These are phyloP conservation scores for Hypselothyrea guttata DNA, from an alignment of 2,888 invertebrate genomes.

Conservation along the genomic window DNA sequence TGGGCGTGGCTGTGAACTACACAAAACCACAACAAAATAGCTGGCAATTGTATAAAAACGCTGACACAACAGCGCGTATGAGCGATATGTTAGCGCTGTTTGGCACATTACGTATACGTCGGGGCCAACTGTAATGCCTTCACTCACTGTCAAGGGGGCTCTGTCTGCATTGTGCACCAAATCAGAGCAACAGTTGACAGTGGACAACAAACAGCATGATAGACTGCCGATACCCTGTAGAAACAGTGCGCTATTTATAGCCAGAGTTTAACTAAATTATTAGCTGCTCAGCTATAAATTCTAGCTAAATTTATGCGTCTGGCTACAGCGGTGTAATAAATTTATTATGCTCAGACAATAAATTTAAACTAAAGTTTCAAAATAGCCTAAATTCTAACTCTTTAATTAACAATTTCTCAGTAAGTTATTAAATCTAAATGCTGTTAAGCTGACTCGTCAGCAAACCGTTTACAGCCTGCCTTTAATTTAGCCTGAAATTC, in stretches of 20 bases:
- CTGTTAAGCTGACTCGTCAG: not conserved
- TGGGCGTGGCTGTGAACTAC: slow-evolving; percentile 31
- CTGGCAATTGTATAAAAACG: slow-evolving; percentile 5
- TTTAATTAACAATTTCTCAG: not conserved
- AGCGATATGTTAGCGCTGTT: slow-evolving; percentile 31
- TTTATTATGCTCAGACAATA: not conserved
- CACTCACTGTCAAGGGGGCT: not conserved
- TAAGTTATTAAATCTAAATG: too few relatives aligned
- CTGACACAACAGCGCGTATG: slow-evolving; percentile 47
- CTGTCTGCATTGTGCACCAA: too few relatives aligned
- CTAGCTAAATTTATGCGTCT: not conserved
- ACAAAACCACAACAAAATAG: slow-evolving; percentile 9
- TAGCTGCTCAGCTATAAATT: not conserved
- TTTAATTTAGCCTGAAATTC: slow-evolving; percentile 7
- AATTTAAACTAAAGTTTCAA: not conserved
- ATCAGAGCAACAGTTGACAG: too few relatives aligned
- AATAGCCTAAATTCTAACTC: too few relatives aligned
- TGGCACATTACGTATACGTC: not conserved
- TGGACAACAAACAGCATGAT: not conserved
- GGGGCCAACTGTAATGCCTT: too few relatives aligned
- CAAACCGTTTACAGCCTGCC: slow-evolving; percentile 22
- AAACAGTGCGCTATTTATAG: too few relatives aligned
- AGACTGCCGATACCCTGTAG: slow-evolving; percentile 12
- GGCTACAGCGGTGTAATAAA: not conserved
- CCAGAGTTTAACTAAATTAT: too few relatives aligned